Percentiles rank a stretch among this genome's conserved stretches.
Conservation (phyloP, 1,140 invertebrate species). For the Drosophila obscura region DNA sequence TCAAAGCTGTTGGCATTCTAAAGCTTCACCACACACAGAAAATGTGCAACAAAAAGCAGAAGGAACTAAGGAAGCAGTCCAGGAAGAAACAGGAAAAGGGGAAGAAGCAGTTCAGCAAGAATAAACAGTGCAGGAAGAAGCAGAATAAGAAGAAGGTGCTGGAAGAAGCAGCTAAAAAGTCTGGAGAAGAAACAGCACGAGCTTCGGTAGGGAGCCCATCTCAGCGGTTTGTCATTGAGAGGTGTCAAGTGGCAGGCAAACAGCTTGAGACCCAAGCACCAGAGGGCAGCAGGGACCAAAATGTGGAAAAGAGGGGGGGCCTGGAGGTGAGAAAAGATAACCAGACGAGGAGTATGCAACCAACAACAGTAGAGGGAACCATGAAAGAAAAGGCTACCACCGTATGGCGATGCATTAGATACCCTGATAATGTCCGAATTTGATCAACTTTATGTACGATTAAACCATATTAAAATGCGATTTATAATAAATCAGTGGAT, state of each 20-base stretch:
- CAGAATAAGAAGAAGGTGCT: neutral
- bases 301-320: neutral
- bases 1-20: conserved; percentile 40
- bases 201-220: conserved; percentile 36
- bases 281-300: neutral
- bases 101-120: too few species aligned
- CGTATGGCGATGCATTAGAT: too few species aligned
- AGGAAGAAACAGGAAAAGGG: neutral
- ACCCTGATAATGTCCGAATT: too few species aligned
- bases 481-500: too few species aligned
- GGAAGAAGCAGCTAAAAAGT: conserved; percentile 8
- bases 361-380: conserved; percentile 15
- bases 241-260: conserved; percentile 73
- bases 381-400: too few species aligned
- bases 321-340: conserved; percentile 25
- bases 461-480: too few species aligned
- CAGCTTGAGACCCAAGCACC: conserved; percentile 24
- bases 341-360: conserved; percentile 40
- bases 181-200: conserved; percentile 17
- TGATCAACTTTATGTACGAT: too few species aligned
- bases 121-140: neutral
- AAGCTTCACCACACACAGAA: conserved; percentile 28
- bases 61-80: conserved; percentile 10
- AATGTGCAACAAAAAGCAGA: conserved; percentile 25
- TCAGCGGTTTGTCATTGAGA: conserved; percentile 73